Base-by-base conservation (phyloP, 2,888 invertebrate species). In the Sarcophaga caerulescens region DNA sequence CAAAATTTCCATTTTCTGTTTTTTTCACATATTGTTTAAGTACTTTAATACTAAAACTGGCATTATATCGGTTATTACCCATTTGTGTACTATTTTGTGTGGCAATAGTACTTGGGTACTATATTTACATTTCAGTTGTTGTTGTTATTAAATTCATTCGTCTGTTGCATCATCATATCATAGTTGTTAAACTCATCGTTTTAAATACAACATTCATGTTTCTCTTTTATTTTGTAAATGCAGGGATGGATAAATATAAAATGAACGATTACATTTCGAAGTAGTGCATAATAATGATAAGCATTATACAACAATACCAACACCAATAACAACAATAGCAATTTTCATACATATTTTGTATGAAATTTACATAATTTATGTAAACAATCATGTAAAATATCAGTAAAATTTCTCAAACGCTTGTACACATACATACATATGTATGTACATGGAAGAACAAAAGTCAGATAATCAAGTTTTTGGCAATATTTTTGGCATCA, bases 291-390 rank as follows among this genome's bases (percentile, higher is more conserved):
- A 66, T 70, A 80, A 57, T 60, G 78, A 84, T 74, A 35, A 35
- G 35, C 35, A 35, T 35, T 35, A 35, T 35, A 35, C 35, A 68
- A 83, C 63, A 79, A 71, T 44, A 21, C 44, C n/a, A 79, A 57
- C 14, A 68, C n/a, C 25, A 57, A 57, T n/a, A 73, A 73, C 1
- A 78, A 62, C n/a, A 68, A 25, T 44, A 60, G 62, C 23, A n/a
- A 23, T 47, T n/a, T 35, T 35, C 11, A 45, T 21, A 60, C 11
- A 21, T 45, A 23, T n/a, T n/a, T 12, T 57, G 17, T 47, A 57
- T 57, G 21, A 69, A 74, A 85, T 82, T 82, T 82, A 68, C 81
- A 85, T 85, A 85, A 81, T 81, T 85, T 85, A 77, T 81, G 77
- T 81, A 73, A 85, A 81, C 76, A 77, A 76, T 68, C 80, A 65